Evolutionary conservation across 2,888 invertebrate genomes (phyloP).

Genomic region (Teinopalpus imperialis): DNA sequence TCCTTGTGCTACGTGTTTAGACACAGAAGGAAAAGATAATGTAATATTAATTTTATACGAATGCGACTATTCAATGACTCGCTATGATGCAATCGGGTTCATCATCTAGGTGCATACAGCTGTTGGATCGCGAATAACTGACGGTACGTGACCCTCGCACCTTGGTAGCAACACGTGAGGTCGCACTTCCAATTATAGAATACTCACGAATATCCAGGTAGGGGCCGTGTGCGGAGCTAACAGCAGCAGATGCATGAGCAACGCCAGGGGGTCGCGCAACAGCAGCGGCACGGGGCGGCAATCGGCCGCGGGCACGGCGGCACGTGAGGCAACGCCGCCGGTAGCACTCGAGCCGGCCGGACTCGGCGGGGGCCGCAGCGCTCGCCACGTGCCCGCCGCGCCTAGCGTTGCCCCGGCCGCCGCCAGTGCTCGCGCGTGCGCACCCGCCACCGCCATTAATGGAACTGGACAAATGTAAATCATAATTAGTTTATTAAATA

Average conservation of each 20-base stretch:
- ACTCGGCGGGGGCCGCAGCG: slow-evolving; percentile 34
- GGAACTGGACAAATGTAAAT: slow-evolving; percentile 87
- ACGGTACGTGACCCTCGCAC: too few relatives aligned
- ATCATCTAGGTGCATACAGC: too few relatives aligned
- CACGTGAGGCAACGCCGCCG: slow-evolving; percentile 23
- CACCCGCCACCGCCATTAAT: slow-evolving; percentile 92
- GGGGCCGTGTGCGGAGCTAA: slow-evolving; percentile 90
- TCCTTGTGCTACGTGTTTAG: too few relatives aligned
- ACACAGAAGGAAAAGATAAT: too few relatives aligned
- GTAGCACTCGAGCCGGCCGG: slow-evolving; percentile 23
- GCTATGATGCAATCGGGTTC: too few relatives aligned
- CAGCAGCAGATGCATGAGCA: slow-evolving; percentile 93
- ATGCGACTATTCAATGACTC: too few relatives aligned
- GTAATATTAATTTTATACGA: too few relatives aligned
- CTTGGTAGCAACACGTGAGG: too few relatives aligned
- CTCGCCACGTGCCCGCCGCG: slow-evolving; percentile 48
- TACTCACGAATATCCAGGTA: slow-evolving; percentile 89
- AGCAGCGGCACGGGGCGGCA: slow-evolving; percentile 87
- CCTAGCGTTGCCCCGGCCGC: slow-evolving; percentile 51
- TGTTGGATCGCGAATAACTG: too few relatives aligned
- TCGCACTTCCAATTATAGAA: too few relatives aligned
- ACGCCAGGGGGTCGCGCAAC: slow-evolving; percentile 91
- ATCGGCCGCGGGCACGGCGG: slow-evolving; percentile 34
- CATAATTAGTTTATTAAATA: too few relatives aligned
- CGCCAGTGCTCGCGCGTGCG: slow-evolving; percentile 88